Conservation (phyloP, 53 echinoderm and acorn worm genomes). For the Astropecten irregularis region DNA sequence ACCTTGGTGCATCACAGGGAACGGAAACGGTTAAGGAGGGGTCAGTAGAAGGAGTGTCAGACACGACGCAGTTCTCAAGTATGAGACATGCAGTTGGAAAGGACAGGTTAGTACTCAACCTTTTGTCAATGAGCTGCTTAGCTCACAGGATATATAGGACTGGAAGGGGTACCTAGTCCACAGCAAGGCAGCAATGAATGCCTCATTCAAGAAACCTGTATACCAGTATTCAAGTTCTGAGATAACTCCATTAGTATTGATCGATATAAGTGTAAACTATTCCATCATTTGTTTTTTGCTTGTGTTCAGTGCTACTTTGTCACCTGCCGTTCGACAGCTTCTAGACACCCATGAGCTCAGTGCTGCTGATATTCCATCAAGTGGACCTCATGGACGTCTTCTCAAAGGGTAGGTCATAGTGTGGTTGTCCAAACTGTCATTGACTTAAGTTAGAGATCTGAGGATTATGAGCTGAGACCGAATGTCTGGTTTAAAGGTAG, state of each 20-base stretch:
- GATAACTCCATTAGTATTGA: too few relatives aligned
- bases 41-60: conserved; percentile 41
- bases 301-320: conserved; percentile 61
- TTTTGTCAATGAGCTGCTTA: background rate
- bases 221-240: too few relatives aligned
- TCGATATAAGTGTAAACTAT: too few relatives aligned
- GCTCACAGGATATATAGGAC: too few relatives aligned
- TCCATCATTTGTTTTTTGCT: too few relatives aligned
- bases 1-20: conserved; percentile 18
- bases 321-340: conserved; percentile 87
- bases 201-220: too few relatives aligned
- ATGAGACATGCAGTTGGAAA: conserved; percentile 74
- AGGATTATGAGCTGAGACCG: too few relatives aligned
- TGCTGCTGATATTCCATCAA: conserved; percentile 58
- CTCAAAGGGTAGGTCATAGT: conserved; percentile 86
- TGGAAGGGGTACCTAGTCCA: too few relatives aligned
- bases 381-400: conserved; percentile 84
- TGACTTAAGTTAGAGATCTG: too few relatives aligned
- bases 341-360: conserved; percentile 73
- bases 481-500: too few relatives aligned
- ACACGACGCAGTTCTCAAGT: conserved; percentile 49
- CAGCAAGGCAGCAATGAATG: too few relatives aligned
- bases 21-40: background rate
- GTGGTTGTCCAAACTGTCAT: too few relatives aligned
- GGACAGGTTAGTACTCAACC: conserved; percentile 28